phyloP scores from a whole-genome alignment of 1,140 invertebrate species.

The Callitettix versicolor region DNA sequence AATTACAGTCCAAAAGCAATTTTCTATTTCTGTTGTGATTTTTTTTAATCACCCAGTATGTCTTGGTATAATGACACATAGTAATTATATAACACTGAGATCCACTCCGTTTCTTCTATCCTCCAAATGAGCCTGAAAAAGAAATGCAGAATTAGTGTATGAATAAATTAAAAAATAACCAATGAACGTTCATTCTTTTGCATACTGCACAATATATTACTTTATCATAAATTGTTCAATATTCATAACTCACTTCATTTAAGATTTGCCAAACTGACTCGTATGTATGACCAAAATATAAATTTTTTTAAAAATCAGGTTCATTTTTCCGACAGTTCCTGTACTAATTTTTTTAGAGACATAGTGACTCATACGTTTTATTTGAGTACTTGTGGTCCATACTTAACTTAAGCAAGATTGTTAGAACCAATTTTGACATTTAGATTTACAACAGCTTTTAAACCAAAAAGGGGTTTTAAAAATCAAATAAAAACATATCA shows the following conservation, averaged over 20 bases:
- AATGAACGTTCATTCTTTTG: neutral
- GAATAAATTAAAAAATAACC: neutral
- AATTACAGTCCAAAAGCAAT: too few species aligned
- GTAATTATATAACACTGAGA: constrained; percentile 28
- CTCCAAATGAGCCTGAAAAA: constrained; percentile 46
- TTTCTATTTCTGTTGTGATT: too few species aligned
- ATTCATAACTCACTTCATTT: constrained; percentile 1
- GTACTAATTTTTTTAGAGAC: neutral
- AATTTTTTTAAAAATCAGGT: neutral
- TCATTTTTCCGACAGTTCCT: neutral
- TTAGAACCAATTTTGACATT: neutral
- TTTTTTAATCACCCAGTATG: too few species aligned
- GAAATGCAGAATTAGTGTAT: constrained; percentile 12
- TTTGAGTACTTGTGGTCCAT: constrained; percentile 26
- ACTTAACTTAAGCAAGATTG: neutral
- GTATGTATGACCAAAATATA: neutral
- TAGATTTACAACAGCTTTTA: too few species aligned
- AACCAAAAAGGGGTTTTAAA: too few species aligned
- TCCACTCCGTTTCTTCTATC: constrained; percentile 40
- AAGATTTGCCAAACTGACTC: neutral
- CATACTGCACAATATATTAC: neutral
- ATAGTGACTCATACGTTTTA: too few species aligned
- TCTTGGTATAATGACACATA: too few species aligned
- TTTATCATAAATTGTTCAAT: neutral
- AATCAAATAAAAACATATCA: too few species aligned